Evolutionary conservation across 92 coral and sea anemone genomes (phyloP).

Genomic region (Micromussa lordhowensis): DNA sequence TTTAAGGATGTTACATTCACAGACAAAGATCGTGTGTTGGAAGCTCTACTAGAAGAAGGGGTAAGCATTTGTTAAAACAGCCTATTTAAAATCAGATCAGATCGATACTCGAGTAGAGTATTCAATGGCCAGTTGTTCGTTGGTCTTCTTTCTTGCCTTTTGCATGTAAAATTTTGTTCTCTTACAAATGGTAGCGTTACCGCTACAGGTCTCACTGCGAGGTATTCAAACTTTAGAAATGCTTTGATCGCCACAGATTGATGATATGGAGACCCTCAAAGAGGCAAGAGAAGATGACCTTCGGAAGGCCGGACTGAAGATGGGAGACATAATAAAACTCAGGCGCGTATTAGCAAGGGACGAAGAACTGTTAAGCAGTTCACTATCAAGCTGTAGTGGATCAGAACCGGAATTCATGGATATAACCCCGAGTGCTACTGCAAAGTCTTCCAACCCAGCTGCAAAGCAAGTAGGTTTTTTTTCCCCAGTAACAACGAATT

Average conservation of each 20-base stretch:
- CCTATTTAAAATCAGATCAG: neutral
- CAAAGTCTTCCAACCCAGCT: too few relatives aligned
- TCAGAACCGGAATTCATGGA: too few relatives aligned
- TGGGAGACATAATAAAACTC: constrained; percentile 43
- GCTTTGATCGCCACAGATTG: constrained; percentile 13
- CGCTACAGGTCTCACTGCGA: neutral
- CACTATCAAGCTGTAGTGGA: too few relatives aligned
- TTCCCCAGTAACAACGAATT: too few relatives aligned
- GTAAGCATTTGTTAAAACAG: constrained; percentile 22
- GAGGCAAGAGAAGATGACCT: constrained; percentile 38
- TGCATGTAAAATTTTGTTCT: too few relatives aligned
- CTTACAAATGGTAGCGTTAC: neutral
- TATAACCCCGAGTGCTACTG: too few relatives aligned
- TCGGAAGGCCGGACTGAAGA: constrained; percentile 43
- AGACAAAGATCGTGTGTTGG: constrained; percentile 28
- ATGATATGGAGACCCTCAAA: constrained; percentile 21
- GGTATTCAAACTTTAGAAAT: too few relatives aligned
- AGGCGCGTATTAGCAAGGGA: neutral
- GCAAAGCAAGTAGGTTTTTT: too few relatives aligned
- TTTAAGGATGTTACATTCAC: neutral
- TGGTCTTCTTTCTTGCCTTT: too few relatives aligned
- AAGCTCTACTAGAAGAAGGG: constrained; percentile 37
- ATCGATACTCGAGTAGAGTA: neutral
- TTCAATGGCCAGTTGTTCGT: too few relatives aligned
- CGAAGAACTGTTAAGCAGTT: too few relatives aligned